These are phyloP conservation scores for Saturnia japonica DNA, from an alignment of 2,888 invertebrate genomes.

Conservation along the genomic window DNA sequence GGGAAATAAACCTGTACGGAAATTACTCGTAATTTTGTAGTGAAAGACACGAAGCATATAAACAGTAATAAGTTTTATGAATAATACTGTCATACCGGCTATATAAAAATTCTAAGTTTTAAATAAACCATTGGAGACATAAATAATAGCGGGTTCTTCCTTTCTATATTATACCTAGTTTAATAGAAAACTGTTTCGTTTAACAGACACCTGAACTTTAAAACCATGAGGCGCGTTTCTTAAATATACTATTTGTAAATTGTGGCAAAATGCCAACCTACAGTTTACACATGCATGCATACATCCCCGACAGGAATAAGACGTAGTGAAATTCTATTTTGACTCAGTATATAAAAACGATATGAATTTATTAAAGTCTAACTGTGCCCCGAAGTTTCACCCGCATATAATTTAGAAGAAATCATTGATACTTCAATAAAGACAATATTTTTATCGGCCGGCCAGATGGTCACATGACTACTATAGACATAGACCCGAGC, in stretches of 20 bases:
- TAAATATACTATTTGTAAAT: slow-evolving; percentile 38
- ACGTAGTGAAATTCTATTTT: neutral
- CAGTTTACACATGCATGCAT: slow-evolving; percentile 14
- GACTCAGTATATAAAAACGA: neutral
- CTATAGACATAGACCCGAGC: too few relatives aligned
- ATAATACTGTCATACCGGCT: neutral
- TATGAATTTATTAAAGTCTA: neutral
- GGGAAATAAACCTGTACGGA: neutral
- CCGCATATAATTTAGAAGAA: too few relatives aligned
- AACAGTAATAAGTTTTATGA: neutral
- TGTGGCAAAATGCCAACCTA: slow-evolving; percentile 40
- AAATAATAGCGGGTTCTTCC: neutral
- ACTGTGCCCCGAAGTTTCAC: too few relatives aligned
- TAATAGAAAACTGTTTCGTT: neutral
- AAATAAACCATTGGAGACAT: neutral
- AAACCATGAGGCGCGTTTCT: slow-evolving; percentile 26
- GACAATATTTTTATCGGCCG: too few relatives aligned
- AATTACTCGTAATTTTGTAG: neutral
- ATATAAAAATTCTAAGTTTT: neutral
- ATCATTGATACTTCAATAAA: too few relatives aligned
- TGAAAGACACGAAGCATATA: neutral
- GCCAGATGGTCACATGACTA: too few relatives aligned
- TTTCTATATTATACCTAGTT: neutral
- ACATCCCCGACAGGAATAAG: neutral
- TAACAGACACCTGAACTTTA: slow-evolving; percentile 35